A percentile compares a stretch with the other conserved stretches of the same genome.
phyloP scores from a whole-genome alignment of 1,140 invertebrate genomes.

The Megalonaias nervosa region DNA sequence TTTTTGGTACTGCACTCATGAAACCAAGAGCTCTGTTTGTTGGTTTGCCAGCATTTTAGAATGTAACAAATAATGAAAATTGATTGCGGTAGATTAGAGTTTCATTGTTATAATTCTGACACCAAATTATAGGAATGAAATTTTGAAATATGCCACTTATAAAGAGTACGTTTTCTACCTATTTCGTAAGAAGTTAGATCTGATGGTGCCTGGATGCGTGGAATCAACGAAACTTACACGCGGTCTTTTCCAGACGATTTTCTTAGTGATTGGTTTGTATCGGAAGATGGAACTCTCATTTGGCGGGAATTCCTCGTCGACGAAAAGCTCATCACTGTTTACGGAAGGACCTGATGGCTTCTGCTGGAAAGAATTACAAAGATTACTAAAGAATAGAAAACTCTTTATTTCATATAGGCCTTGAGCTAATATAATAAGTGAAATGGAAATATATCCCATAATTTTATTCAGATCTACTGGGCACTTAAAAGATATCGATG shows the following conservation, averaged over 20 bases:
- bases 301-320: slow-evolving; percentile 40
- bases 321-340: slow-evolving; percentile 27
- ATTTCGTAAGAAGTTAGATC: background rate
- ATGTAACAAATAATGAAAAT: background rate
- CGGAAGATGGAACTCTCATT: slow-evolving; percentile 41
- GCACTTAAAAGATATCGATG: background rate
- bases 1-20: too few species aligned
- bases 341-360: slow-evolving; percentile 12
- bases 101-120: background rate
- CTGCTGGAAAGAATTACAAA: slow-evolving; percentile 12
- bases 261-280: slow-evolving; percentile 40
- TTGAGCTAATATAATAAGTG: background rate
- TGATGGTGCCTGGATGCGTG: background rate
- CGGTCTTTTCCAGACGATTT: slow-evolving; percentile 47
- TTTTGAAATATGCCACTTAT: background rate
- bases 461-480: background rate
- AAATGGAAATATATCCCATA: background rate
- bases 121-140: background rate
- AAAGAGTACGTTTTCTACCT: background rate
- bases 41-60: too few species aligned
- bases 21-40: too few species aligned
- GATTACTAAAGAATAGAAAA: background rate
- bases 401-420: background rate
- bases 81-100: background rate
- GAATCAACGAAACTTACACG: slow-evolving; percentile 32